Percentiles rank a stretch among this genome's conserved stretches.
phyloP scores from a whole-genome alignment of 2,113 vertebrate genomes.

The Chaetorhynchus papuensis region DNA sequence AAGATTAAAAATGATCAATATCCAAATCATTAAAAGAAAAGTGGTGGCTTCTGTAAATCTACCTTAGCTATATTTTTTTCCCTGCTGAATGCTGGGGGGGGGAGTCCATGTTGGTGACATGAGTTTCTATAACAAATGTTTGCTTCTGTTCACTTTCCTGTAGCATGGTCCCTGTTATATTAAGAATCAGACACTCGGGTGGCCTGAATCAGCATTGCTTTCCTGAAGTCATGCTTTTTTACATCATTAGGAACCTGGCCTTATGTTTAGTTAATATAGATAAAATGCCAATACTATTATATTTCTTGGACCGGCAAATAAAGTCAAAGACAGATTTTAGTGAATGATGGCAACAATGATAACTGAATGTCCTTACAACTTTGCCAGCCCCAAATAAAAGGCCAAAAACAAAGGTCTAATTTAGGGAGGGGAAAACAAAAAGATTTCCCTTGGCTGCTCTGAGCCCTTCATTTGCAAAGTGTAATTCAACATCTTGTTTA shows the following conservation, averaged over 20 bases:
- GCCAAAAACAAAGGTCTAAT: background rate
- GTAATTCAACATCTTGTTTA: background rate
- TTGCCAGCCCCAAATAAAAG: background rate
- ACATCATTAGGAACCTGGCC: background rate
- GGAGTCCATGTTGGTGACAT: background rate
- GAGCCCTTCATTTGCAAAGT: background rate
- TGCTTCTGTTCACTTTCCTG: background rate
- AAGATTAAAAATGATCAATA: slow-evolving; percentile 77
- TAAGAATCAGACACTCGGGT: background rate
- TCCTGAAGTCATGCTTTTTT: background rate
- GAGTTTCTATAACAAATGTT: background rate
- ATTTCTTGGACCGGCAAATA: slow-evolving; percentile 18
- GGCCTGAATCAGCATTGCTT: background rate
- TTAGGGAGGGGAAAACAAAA: background rate
- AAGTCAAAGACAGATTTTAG: slow-evolving; percentile 7
- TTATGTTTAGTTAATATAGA: background rate
- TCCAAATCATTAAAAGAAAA: slow-evolving; percentile 65
- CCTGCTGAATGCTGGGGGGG: background rate
- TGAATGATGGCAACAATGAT: background rate
- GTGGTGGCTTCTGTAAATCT: slow-evolving; percentile 61
- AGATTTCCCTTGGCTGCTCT: background rate
- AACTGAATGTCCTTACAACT: background rate
- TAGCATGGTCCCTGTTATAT: background rate
- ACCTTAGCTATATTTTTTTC: slow-evolving; percentile 4
- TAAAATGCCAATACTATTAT: background rate